These are phyloP conservation scores for Palythoa grandiflora DNA, from an alignment of 92 coral and sea anemone genomes.

Conservation along the genomic window DNA sequence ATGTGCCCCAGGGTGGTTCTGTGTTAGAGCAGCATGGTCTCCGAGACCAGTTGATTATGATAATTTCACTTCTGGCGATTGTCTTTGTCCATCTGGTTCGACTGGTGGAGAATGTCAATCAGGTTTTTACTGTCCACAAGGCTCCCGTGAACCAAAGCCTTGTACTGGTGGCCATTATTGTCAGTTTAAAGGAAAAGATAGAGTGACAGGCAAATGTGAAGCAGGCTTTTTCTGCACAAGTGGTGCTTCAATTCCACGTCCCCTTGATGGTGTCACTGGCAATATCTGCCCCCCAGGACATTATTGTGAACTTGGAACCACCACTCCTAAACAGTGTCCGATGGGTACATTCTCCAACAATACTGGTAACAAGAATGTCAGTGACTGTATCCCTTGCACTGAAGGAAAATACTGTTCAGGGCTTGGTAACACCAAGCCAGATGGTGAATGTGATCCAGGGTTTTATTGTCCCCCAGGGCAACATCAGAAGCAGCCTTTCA, in stretches of 20 bases:
- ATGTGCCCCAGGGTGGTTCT: constrained; percentile 94
- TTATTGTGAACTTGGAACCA: constrained; percentile 79
- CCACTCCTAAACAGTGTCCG: constrained; percentile 79
- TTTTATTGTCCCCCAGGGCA: constrained; percentile 88
- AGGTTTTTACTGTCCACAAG: constrained; percentile 93
- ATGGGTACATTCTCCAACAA: constrained; percentile 88
- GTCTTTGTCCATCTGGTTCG: constrained; percentile 91
- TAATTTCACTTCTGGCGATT: constrained; percentile 95
- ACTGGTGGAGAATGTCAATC: constrained; percentile 99
- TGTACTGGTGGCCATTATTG: constrained; percentile 94
- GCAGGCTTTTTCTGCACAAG: constrained; percentile 92
- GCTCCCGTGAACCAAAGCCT: constrained; percentile 81
- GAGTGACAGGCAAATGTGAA: constrained; percentile 80
- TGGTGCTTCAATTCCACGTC: constrained; percentile 83
- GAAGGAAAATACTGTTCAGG: constrained; percentile 87
- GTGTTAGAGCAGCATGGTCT: constrained; percentile 90
- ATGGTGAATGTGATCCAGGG: constrained; percentile 85
- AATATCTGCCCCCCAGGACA: constrained; percentile 87
- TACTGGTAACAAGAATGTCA: constrained; percentile 78
- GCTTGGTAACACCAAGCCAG: constrained; percentile 76
- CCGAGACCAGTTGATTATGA: constrained; percentile 87
- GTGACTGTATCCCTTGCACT: constrained; percentile 74
- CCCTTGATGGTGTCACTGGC: constrained; percentile 92
- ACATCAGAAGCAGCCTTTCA: constrained; percentile 49
- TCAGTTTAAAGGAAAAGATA: constrained; percentile 72